phyloP scores from a whole-genome alignment of 1,140 invertebrate genomes.

The Cephus cinctus region DNA sequence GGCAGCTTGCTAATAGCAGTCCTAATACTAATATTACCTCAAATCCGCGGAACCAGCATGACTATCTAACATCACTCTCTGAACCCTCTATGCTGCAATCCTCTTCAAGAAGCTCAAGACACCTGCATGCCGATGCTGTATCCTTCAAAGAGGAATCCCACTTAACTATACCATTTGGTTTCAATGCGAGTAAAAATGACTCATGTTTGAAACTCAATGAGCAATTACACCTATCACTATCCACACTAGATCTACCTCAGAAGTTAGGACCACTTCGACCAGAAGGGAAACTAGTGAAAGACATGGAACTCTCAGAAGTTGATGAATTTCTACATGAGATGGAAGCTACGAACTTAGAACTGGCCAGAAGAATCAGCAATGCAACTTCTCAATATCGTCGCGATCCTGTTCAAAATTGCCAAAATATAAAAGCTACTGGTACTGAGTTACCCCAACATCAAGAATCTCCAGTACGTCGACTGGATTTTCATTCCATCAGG shows the following conservation, averaged over 20 bases:
- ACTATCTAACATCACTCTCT: constrained; percentile 28
- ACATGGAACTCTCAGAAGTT: constrained; percentile 51
- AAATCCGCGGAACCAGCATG: constrained; percentile 33
- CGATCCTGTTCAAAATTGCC: constrained; percentile 15
- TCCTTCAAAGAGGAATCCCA: constrained; percentile 21
- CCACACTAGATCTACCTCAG: constrained; percentile 28
- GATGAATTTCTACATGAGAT: constrained; percentile 50
- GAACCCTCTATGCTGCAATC: constrained; percentile 24
- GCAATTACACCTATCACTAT: constrained; percentile 19
- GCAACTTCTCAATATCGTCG: constrained; percentile 7
- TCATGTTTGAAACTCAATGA: constrained; percentile 15
- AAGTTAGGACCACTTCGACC: constrained; percentile 18
- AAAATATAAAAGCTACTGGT: constrained; percentile 20
- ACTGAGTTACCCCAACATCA: constrained; percentile 10
- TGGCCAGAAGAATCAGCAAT: constrained; percentile 29
- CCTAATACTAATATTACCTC: constrained; percentile 30
- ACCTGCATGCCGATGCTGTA: constrained; percentile 31
- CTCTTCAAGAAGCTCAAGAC: constrained; percentile 25
- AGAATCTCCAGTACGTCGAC: constrained; percentile 9
- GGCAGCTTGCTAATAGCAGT: neutral
- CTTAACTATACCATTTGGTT: constrained; percentile 16
- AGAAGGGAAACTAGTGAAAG: constrained; percentile 27
- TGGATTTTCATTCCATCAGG: constrained; percentile 16
- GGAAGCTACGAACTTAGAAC: constrained; percentile 45
- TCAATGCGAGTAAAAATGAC: constrained; percentile 18